Evolutionary conservation across 1,140 invertebrate species (phyloP), one percentile per base, ranked within the genome.

Genomic region (Dendroctonus ponderosae): DNA sequence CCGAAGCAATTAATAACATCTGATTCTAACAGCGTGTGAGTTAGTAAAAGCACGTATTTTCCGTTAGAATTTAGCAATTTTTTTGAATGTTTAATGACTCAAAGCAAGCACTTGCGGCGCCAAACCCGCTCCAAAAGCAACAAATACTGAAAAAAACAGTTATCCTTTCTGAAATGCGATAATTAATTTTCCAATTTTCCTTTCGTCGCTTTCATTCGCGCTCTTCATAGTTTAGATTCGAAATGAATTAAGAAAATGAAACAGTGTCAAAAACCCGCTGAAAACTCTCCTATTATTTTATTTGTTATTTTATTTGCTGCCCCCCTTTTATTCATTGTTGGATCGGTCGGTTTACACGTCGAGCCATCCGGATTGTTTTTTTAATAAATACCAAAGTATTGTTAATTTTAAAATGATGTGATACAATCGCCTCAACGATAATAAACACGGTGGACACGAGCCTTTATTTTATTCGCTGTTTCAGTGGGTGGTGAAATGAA

Each of bases 221-320:
- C 26, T 26, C 26, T 26, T 26, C 26, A 26, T 26, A 26, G 26
- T 26, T 26, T 26, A 26, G 26, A 26, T 26, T 26, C 26, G 26
- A 26, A 26, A 26, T 26, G 26, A 26, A 26, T 26, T 26, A 56
- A 56, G 14, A 56, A 56, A 56, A 9, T 39, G n/a, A 26, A 26
- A 9, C n/a, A 9, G 50, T 37, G 15, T 52, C 50, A 52, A 52
- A 52, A 52, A 12, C 37, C 49, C 9, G 53, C 39, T 56, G 53
- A 56, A 39, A 56, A 56, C 53, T 56, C 53, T 56, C 14, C 26
- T 56, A 56, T 56, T 56, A 39, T 56, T 41, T 41, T 56, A 56
- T 56, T 56, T 56, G 39, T 56, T 56, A 56, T 56, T 41, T 38
- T 56, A 56, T 40, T 11, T 41, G 26, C 53, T 56, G 37, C 11